Conservation (phyloP, 2,888 invertebrate genomes). For the Helobdella robusta region DNA sequence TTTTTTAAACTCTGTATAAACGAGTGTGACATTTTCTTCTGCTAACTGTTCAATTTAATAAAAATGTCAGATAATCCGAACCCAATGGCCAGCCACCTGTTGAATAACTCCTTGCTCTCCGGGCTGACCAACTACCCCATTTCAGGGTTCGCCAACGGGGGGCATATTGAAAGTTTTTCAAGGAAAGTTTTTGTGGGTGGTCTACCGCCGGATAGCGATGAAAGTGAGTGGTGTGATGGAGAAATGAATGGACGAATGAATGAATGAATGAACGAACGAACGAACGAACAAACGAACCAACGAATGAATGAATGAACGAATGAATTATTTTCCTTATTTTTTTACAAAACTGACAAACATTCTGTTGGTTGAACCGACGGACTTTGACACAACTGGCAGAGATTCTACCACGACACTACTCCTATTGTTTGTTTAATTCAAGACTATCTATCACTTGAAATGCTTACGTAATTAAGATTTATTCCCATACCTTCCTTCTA, state of each 20-base stretch:
- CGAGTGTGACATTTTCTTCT: too few species aligned
- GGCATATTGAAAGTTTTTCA: slow-evolving; percentile 32
- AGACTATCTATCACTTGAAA: too few species aligned
- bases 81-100: background rate
- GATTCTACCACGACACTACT: too few species aligned
- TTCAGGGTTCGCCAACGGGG: background rate
- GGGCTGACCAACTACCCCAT: background rate
- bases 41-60: too few species aligned
- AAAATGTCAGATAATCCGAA: slow-evolving; percentile 19
- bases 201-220: slow-evolving; percentile 93
- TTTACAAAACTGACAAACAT: too few species aligned
- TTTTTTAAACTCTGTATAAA: background rate
- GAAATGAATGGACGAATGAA: too few species aligned
- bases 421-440: too few species aligned
- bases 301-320: background rate
- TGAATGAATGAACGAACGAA: too few species aligned
- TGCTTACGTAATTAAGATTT: too few species aligned
- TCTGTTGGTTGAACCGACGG: background rate
- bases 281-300: too few species aligned
- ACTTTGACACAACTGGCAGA: background rate
- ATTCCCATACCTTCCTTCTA: too few species aligned
- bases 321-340: background rate
- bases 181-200: slow-evolving; percentile 90
- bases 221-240: slow-evolving; percentile 46
- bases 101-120: background rate